Percentiles rank a stretch among this genome's conserved stretches.
Evolutionary conservation across 2,113 vertebrate species (phyloP).

Genomic region (Meleagris gallopavo): DNA sequence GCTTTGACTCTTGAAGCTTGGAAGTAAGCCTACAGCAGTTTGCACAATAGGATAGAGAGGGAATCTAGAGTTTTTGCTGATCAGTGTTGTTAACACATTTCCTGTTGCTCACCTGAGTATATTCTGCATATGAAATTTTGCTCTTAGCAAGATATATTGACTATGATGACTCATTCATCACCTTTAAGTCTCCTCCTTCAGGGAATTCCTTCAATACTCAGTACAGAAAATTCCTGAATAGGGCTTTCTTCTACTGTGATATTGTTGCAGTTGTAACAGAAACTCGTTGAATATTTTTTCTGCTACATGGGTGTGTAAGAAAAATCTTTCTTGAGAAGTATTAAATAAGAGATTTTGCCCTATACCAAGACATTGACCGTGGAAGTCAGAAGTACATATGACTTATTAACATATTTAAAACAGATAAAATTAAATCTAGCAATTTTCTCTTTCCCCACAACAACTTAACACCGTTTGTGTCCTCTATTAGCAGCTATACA

Average conservation of each 20-base stretch:
- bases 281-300: background rate
- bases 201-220: background rate
- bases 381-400: background rate
- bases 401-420: background rate
- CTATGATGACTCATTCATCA: background rate
- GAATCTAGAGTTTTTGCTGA: background rate
- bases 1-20: background rate
- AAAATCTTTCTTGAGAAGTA: background rate
- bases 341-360: background rate
- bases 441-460: background rate
- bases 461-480: background rate
- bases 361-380: background rate
- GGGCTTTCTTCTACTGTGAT: background rate
- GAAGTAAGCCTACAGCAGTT: background rate
- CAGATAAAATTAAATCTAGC: background rate
- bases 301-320: background rate
- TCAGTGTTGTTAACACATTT: background rate
- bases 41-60: background rate
- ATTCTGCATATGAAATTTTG: background rate
- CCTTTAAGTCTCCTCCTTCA: background rate
- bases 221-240: background rate
- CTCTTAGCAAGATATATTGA: background rate
- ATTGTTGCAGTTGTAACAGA: background rate
- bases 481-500: background rate
- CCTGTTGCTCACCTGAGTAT: background rate